Evolutionary conservation across 1,140 invertebrate genomes (phyloP).

Genomic region (Calephelis nemesis): DNA sequence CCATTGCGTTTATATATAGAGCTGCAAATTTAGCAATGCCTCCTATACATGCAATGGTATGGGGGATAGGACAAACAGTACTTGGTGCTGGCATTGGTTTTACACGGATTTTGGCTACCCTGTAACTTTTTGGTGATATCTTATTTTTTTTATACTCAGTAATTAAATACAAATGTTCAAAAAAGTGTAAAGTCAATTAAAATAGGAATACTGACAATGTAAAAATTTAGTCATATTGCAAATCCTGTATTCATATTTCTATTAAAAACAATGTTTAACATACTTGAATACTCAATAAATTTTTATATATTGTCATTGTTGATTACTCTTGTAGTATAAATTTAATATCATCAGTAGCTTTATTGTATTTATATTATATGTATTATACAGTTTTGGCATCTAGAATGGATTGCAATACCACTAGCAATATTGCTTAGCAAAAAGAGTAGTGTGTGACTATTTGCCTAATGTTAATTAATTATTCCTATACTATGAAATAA

Average conservation of each 20-base stretch:
- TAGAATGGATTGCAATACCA: neutral
- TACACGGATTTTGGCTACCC: conserved; percentile 94
- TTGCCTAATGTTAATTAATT: no score
- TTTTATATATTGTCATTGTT: conserved; percentile 12
- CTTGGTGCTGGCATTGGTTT: conserved; percentile 93
- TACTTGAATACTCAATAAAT: neutral
- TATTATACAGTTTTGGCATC: neutral
- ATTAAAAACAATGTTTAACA: neutral
- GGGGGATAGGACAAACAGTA: conserved; percentile 96
- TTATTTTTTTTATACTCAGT: conserved; percentile 26
- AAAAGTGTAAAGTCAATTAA: conserved; percentile 66
- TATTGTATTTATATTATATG: conserved; percentile 6
- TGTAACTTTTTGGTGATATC: conserved; percentile 80
- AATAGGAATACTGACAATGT: conserved; percentile 38
- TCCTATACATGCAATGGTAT: conserved; percentile 93
- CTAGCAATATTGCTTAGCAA: neutral
- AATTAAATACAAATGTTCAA: conserved; percentile 29
- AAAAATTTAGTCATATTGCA: neutral
- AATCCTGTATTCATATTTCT: conserved; percentile 2
- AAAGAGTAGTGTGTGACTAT: neutral
- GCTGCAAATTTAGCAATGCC: conserved; percentile 93
- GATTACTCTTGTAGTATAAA: neutral
- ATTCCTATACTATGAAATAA: no score
- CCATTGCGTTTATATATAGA: conserved; percentile 95
- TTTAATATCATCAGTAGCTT: conserved; percentile 1